Evolutionary conservation across 2,797 vertebrate genomes (phyloP), one percentile per base, ranked within the genome.

Genomic region (Rhodeus uyekii): DNA sequence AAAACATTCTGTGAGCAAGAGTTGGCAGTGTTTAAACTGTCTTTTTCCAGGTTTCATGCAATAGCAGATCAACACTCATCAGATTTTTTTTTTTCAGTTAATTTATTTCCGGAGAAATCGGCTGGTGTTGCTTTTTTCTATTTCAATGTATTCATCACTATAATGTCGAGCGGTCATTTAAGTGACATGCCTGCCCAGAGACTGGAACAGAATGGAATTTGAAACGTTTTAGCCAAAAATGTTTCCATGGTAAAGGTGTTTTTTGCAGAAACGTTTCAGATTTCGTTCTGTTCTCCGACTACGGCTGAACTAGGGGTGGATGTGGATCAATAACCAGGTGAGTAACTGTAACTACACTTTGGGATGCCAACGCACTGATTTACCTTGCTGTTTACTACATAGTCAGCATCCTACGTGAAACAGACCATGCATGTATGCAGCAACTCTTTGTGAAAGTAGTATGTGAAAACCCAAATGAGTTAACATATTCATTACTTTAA

Each of bases 221-320:
- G 90, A 89, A 90, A 89, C 90, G 90, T 90, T 90, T 90, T 90
- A 83, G 90, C 89, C 83, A 90, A 90, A 90, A 90, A 90, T 88
- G 81, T 89, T 90, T 81, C 81, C 83, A 86, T 42, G 72, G 55
- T 87, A 63, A 86, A 83, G 77, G 83, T 88, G 87, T 90, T 90
- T 90, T 90, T 90, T 90, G 89, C 89, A 90, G 88, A 89, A 89
- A 90, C 90, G 89, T 90, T 90, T 90, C 90, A 90, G 89, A 90
- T 90, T 90, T 87, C 90, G 85, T 88, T 89, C 72, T 42, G 89
- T 90, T 95, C 95, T 95, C 94, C 90, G 46, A 91, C 94, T 90
- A 93, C 94, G 58, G 77, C 80, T 71, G 44, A 90, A 74, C 85
- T 84, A 55, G 84, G 80, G 75, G 60, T 76, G 75, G 60, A 60